Base-by-base conservation (phyloP, 2,888 invertebrate species). In the Dilophus febrilis region DNA sequence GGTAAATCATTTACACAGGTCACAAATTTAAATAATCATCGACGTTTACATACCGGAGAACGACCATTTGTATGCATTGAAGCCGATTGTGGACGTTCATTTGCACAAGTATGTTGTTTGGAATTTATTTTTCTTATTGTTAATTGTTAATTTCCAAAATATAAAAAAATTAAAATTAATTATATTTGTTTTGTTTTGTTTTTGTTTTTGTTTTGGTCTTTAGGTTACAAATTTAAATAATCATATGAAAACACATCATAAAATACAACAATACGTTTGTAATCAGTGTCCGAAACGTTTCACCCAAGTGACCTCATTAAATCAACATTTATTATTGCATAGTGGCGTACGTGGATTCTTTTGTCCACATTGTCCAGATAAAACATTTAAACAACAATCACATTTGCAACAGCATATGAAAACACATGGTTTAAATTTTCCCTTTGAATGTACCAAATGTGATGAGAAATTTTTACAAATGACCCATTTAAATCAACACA, bases 201-300 rank as follows among this genome's bases (percentile, higher is more conserved):
- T n/a, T n/a, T n/a, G n/a, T n/a, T n/a, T n/a, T n/a, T n/a, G n/a
- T n/a, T n/a, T n/a, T n/a, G n/a, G n/a, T n/a, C n/a, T 43, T 4
- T 27, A 60, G 60, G 62, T 63, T 37, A 63, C 63, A 47, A 63
- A 63, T 50, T 49, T 63, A 11, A 63, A 63, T 47, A 63, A 63
- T 48, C 63, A 63, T 48, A 63, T 63, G 64, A 63, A 63, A 48
- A 62, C 63, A 37, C 63, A 63, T 47, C 63, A 63, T 42, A 63
- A 63, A 51, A 60, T 62, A 36, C 63, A 63, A 44, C 62, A 63
- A 46, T 63, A 61, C 42, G 61, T 61, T 45, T 63, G 63, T 48
- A 63, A 61, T 51, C 61, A 61, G 40, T 63, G 63, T 47, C 60
- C 60, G 45, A 59, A 60, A 44, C 61, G 61, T 46, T 63, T 63